These are phyloP conservation scores for Acrocephalus scirpaceus DNA, from an alignment of 2,797 vertebrate genomes.

Conservation along the genomic window DNA sequence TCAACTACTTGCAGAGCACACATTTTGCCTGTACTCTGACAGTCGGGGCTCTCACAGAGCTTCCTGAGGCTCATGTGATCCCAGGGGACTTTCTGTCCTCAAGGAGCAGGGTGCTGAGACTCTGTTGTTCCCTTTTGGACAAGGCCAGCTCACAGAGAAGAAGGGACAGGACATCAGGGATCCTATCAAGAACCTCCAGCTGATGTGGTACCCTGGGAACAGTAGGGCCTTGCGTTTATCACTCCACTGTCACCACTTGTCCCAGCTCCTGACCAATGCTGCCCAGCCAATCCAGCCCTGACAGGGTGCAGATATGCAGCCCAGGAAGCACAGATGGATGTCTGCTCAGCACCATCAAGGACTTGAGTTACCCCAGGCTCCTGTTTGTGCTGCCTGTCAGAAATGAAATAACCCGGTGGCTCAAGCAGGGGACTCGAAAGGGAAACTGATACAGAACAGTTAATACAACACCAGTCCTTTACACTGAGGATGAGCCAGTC, in stretches of 20 bases:
- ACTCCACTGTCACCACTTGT: background rate
- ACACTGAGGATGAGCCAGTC: slow-evolving; percentile 34
- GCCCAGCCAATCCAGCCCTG: background rate
- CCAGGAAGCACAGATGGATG: background rate
- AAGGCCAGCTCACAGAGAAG: background rate
- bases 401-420: background rate
- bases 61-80: background rate
- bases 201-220: background rate
- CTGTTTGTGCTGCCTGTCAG: background rate
- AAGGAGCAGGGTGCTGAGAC: background rate
- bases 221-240: background rate
- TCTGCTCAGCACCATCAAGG: background rate
- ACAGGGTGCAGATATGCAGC: background rate
- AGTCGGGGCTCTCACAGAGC: background rate
- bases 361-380: background rate
- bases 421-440: background rate
- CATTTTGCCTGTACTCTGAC: background rate
- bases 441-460: slow-evolving; percentile 29
- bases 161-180: background rate
- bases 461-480: slow-evolving; percentile 2
- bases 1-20: background rate
- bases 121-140: background rate
- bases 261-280: background rate
- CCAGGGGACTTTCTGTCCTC: background rate
- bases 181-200: background rate